Conservation (phyloP, 1,140 invertebrate genomes). For the Sinella curviseta region DNA sequence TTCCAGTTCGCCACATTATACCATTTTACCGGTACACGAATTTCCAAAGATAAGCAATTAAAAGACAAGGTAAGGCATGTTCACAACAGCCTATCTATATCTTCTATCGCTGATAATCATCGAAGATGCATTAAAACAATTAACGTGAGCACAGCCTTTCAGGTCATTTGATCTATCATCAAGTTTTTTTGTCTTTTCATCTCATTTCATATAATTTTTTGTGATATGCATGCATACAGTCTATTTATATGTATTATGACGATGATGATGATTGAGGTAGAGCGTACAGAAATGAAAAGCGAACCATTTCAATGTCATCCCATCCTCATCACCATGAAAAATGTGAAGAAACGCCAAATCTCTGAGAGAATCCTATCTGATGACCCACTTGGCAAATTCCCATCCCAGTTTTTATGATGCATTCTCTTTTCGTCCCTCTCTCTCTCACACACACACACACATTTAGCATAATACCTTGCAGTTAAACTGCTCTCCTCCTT, state of each 20-base stretch:
- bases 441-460: not conserved
- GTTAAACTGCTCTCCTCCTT: not conserved
- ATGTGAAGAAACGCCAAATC: no score
- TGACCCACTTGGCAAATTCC: conserved; percentile 18
- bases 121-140: no score
- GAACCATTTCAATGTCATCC: conserved; percentile 12
- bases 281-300: no score
- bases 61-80: no score
- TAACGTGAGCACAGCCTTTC: no score
- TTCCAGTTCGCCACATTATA: not conserved
- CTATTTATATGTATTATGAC: not conserved
- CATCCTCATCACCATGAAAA: no score
- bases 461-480: not conserved
- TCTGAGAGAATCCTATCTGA: not conserved
- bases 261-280: not conserved
- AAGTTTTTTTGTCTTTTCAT: no score
- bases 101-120: no score
- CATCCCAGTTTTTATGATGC: not conserved
- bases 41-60: not conserved
- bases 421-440: not conserved
- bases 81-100: no score
- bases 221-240: no score
- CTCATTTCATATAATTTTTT: no score
- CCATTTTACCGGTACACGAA: not conserved
- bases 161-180: no score